phyloP scores from a whole-genome alignment of 2,797 vertebrate species.

The Sphenodon punctatus region DNA sequence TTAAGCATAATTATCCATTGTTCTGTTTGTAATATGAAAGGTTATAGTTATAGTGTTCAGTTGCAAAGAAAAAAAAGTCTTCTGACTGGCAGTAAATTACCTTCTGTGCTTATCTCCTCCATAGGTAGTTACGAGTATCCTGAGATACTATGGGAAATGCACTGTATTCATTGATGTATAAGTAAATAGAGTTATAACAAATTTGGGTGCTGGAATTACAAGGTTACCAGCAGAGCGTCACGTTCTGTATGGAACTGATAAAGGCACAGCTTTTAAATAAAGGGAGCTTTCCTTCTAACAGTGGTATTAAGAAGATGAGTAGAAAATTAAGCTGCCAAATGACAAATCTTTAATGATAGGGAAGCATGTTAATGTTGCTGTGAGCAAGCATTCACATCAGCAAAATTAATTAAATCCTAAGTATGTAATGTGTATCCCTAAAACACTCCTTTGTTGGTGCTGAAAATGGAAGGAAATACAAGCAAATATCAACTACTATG shows the following conservation, averaged over 20 bases:
- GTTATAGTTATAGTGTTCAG: not conserved
- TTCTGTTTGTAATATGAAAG: not conserved
- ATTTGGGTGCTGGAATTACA: constrained; percentile 13
- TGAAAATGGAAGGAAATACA: not conserved
- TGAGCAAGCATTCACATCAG: not conserved
- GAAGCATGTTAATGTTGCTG: not conserved
- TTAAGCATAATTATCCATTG: not conserved
- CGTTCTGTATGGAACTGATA: constrained; percentile 24
- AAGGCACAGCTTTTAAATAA: constrained; percentile 33
- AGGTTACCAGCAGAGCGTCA: not conserved
- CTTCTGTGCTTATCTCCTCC: not conserved
- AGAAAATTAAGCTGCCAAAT: constrained; percentile 52
- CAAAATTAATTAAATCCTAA: constrained; percentile 25
- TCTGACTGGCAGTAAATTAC: not conserved
- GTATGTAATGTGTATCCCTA: not conserved
- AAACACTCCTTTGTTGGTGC: constrained; percentile 8
- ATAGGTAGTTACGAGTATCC: not conserved
- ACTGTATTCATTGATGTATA: constrained; percentile 1
- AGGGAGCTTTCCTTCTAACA: constrained; percentile 8
- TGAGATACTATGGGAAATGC: constrained; percentile 11
- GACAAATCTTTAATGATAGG: constrained; percentile 27
- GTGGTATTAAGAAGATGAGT: constrained; percentile 1
- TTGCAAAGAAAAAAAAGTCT: not conserved
- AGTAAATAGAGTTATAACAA: constrained; percentile 40
- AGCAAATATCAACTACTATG: not conserved